Conservation (phyloP, 2,888 invertebrate species). For the Hypolimnas misippus region DNA sequence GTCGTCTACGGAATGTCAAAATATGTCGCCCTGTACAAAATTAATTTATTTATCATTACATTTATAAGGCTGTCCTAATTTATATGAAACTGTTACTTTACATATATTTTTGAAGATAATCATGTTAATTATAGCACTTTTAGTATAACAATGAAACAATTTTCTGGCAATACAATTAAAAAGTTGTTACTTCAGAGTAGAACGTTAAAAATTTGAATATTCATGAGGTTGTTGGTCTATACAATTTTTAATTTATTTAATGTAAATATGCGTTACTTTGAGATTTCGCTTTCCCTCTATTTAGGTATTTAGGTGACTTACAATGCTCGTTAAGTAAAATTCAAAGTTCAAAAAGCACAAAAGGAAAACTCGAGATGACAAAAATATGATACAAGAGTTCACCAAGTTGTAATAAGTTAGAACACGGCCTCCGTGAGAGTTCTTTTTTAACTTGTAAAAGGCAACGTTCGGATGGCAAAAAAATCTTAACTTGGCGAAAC, state of each 20-base stretch:
- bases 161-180: neutral
- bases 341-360: slow-evolving; percentile 18
- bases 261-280: neutral
- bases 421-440: slow-evolving; percentile 39
- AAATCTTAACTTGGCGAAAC: slow-evolving; percentile 33
- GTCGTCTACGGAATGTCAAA: neutral
- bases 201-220: slow-evolving; percentile 1
- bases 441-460: slow-evolving; percentile 42
- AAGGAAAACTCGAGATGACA: slow-evolving; percentile 36
- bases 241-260: slow-evolving; percentile 11
- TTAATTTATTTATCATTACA: neutral
- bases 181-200: slow-evolving; percentile 5
- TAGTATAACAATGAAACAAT: slow-evolving; percentile 3
- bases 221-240: neutral
- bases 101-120: neutral
- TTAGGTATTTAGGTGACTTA: slow-evolving; percentile 17
- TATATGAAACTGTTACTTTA: neutral
- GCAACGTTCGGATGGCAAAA: slow-evolving; percentile 32
- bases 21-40: neutral
- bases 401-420: slow-evolving; percentile 42
- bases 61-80: slow-evolving; percentile 2
- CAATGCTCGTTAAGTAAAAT: slow-evolving; percentile 21
- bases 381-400: slow-evolving; percentile 42
- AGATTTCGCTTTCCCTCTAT: slow-evolving; percentile 4
- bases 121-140: slow-evolving; percentile 4